Percentiles rank a stretch among this genome's conserved stretches.
Conservation (phyloP, 2,797 vertebrate genomes). For the Oceanodroma leucorhoa region DNA sequence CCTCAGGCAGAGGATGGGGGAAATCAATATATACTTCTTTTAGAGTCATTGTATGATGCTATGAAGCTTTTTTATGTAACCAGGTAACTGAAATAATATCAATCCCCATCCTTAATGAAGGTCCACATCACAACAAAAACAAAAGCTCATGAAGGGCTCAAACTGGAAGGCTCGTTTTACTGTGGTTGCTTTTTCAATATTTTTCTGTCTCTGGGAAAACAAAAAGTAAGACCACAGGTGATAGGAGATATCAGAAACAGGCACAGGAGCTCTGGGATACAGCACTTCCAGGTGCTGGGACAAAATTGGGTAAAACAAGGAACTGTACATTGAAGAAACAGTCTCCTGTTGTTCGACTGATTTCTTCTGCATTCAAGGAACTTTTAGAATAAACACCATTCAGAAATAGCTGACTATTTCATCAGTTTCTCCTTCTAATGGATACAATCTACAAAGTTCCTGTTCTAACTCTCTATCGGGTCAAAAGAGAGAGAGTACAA, state of each 20-base stretch:
- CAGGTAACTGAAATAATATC: neutral
- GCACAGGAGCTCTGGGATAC: neutral
- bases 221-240: neutral
- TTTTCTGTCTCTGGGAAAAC: neutral
- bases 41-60: neutral
- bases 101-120: neutral
- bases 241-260: neutral
- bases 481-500: neutral
- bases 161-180: neutral
- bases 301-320: neutral
- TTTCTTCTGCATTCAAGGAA: neutral
- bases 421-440: neutral
- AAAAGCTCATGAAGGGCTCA: neutral
- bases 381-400: neutral
- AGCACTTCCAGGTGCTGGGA: neutral
- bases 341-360: neutral
- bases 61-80: neutral
- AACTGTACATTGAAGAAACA: neutral
- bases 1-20: neutral
- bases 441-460: neutral
- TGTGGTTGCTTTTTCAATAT: neutral
- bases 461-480: neutral
- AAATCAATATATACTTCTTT: neutral
- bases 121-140: neutral
- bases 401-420: neutral